A percentile compares a stretch with the other conserved stretches of the same genome.
These are phyloP conservation scores for Eufriesea mexicana DNA, from an alignment of 1,140 invertebrate species.

Conservation along the genomic window DNA sequence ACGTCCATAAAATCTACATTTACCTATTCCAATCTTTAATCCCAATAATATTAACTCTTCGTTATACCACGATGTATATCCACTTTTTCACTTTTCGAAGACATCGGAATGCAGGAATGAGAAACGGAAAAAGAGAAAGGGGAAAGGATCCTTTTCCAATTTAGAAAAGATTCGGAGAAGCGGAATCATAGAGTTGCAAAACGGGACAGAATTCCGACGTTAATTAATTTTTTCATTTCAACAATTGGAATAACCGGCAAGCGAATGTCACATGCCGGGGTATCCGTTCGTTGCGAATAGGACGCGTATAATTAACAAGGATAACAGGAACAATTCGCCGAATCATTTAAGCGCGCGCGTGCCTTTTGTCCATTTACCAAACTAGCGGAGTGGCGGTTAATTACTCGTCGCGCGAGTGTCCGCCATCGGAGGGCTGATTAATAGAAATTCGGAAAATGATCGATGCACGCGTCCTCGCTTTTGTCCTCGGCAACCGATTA, in stretches of 20 bases:
- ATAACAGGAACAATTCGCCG: background rate
- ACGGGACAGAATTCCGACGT: no score
- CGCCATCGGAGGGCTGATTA: constrained; percentile 4
- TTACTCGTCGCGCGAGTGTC: constrained; percentile 7
- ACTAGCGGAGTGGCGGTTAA: background rate
- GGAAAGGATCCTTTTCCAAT: no score
- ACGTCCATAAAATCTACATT: no score
- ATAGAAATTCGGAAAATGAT: constrained; percentile 42
- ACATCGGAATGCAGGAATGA: no score
- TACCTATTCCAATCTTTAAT: no score
- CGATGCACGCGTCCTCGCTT: background rate
- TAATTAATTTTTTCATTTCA: background rate
- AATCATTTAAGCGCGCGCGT: background rate
- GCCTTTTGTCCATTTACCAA: background rate
- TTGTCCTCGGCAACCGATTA: background rate
- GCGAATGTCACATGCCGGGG: background rate
- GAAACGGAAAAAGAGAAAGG: no score
- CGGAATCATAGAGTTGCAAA: no score
- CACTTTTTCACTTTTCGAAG: no score
- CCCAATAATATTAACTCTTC: no score
- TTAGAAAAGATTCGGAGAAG: no score
- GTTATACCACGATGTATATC: no score
- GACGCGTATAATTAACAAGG: background rate
- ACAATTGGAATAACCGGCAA: background rate
- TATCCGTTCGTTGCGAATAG: background rate